Conservation (phyloP, 2,113 vertebrate species). For the Hippolais icterina region DNA sequence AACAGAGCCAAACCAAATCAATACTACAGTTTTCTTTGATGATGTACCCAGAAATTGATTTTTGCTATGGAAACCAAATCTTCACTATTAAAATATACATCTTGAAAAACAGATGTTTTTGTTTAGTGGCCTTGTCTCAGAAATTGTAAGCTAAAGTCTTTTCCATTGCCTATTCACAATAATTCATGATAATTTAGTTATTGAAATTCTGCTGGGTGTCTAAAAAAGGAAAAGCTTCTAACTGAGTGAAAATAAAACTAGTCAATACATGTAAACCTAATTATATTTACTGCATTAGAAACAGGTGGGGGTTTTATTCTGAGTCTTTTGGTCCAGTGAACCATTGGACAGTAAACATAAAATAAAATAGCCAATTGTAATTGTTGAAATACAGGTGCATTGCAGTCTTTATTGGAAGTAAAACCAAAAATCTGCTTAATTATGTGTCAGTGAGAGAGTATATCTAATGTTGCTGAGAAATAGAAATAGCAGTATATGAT, state of each 20-base stretch:
- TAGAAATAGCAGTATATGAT: neutral
- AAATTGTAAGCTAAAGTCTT: neutral
- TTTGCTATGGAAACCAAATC: neutral
- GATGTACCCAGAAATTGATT: accelerated
- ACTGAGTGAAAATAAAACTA: neutral
- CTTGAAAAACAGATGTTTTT: neutral
- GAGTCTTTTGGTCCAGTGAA: neutral
- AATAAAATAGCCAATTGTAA: neutral
- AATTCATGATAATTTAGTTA: neutral
- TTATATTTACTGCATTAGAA: neutral
- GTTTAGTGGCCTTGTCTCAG: neutral
- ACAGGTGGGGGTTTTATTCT: neutral
- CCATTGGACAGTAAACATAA: neutral
- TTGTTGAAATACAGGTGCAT: neutral
- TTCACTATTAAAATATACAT: neutral
- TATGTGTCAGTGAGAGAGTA: neutral
- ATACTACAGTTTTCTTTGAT: neutral
- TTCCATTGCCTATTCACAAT: neutral
- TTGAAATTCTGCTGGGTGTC: neutral
- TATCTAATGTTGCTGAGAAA: neutral
- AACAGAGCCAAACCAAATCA: neutral
- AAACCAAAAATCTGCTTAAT: neutral
- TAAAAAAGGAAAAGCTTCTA: neutral
- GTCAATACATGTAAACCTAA: neutral
- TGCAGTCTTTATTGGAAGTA: neutral